Percentiles rank a stretch among this genome's conserved stretches.
Evolutionary conservation across 2,888 invertebrate genomes (phyloP).

Genomic region (Agriopis leucophaearia): DNA sequence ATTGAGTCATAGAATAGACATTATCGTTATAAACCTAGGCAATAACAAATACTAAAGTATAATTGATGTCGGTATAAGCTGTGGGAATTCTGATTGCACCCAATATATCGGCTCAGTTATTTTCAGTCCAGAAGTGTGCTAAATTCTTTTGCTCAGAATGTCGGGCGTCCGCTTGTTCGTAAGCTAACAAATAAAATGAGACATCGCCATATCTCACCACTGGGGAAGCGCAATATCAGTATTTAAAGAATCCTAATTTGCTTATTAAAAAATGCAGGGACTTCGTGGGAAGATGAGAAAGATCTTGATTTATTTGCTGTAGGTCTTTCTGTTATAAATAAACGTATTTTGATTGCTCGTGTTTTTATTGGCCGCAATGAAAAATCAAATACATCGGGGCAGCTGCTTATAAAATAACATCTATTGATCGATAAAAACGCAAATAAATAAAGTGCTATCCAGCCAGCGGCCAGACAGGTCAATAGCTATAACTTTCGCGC

Average conservation of each 20-base stretch:
- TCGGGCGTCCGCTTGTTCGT: conserved; percentile 14
- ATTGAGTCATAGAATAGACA: conserved; percentile 44
- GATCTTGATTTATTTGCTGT: conserved; percentile 52
- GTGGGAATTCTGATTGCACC: conserved; percentile 33
- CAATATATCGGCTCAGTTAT: conserved; percentile 25
- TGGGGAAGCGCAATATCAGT: conserved; percentile 56
- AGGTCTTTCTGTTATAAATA: conserved; percentile 43
- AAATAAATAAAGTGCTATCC: conserved; percentile 50
- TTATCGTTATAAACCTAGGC: conserved; percentile 38
- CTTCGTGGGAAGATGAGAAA: conserved; percentile 61
- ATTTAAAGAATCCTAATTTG: conserved; percentile 75
- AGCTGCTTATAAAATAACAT: conserved; percentile 33
- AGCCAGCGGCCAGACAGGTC: conserved; percentile 49
- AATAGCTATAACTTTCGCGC: conserved; percentile 59
- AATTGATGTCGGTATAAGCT: conserved; percentile 32
- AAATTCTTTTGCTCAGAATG: conserved; percentile 30
- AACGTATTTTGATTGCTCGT: conserved; percentile 33
- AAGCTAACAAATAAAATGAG: conserved; percentile 53
- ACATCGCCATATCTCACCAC: conserved; percentile 62
- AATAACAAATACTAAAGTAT: conserved; percentile 11
- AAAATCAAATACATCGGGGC: conserved; percentile 23
- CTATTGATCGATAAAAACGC: conserved; percentile 37
- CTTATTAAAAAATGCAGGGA: conserved; percentile 61
- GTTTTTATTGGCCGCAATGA: conserved; percentile 35
- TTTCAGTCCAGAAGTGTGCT: conserved; percentile 26